Base-by-base conservation (phyloP, 2,888 invertebrate genomes). In the Amiota mariae region DNA sequence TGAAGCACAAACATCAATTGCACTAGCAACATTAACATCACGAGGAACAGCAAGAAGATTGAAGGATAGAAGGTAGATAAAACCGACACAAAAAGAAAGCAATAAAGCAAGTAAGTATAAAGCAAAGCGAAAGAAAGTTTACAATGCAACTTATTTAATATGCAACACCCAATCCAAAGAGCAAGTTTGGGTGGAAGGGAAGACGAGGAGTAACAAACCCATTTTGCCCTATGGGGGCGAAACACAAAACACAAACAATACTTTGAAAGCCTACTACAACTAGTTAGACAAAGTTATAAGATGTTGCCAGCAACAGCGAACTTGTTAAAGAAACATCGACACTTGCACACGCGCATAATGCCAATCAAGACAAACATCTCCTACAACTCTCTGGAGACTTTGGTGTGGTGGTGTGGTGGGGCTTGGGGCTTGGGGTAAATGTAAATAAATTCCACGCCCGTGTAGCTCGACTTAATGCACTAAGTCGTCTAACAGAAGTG, bases 281-380 rank as follows among this genome's bases (percentile, higher is more conserved):
- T 36, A 36, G 59, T 11, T 9, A 63, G 13, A 46, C 12, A 63
- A 63, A 36, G 63, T 36, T 36, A 10, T 59, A 59, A 59, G 59
- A 59, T 10, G 59, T 18, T 59, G 18, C 24, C 2, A 36, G 36
- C 82, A 82, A 82, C 77, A 79, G 64, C 76, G 83, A 83, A 83
- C 81, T 83, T 82, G 79, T 79, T 82, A 82, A 74, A 79, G 81
- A 84, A 83, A 84, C 84, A 71, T 77, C 79, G 78, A 75, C 76
- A 79, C 72, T 73, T 70, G 70, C 61, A 68, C 72, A 72, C 68
- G 70, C 54, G 57, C 54, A 57, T 15, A 70, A 36, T 36, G 36
- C 36, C 36, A 36, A 36, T 36, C 36, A 36, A 36, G 36, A 36
- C 36, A 6, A 36, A 36, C 36, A 36, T 36, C 36, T 36, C 36